These are phyloP conservation scores for Oenanthe oenanthe DNA, from an alignment of 2,113 vertebrate genomes.

Conservation along the genomic window DNA sequence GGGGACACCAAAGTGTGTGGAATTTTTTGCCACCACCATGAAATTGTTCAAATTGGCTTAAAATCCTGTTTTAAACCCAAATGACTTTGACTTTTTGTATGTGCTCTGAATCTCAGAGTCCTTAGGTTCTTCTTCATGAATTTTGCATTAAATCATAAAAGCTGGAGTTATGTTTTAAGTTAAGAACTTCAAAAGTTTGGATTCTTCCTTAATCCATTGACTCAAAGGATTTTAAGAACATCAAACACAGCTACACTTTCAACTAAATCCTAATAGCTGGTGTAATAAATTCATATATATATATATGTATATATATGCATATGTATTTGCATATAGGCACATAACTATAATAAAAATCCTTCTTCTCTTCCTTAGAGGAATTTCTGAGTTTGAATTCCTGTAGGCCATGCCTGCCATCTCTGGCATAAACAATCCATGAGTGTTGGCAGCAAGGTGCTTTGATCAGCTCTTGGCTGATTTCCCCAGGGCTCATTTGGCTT, in stretches of 20 bases:
- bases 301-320: not conserved
- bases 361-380: not conserved
- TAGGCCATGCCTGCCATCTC: not conserved
- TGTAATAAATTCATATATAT: not conserved
- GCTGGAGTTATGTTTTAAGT: not conserved
- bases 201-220: conserved; percentile 7
- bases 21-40: not conserved
- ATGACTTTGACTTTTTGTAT: not conserved
- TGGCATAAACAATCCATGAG: not conserved
- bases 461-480: not conserved
- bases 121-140: not conserved
- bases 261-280: conserved; percentile 5
- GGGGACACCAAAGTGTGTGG: not conserved
- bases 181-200: conserved; percentile 16
- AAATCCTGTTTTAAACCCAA: not conserved
- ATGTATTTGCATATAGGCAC: not conserved
- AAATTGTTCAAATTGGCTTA: not conserved
- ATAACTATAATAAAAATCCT: not conserved
- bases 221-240: conserved; percentile 20
- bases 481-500: not conserved
- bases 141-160: not conserved
- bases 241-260: conserved; percentile 15
- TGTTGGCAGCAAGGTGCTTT: not conserved
- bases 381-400: not conserved
- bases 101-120: not conserved